phyloP scores from a whole-genome alignment of 2,113 vertebrate species.

The Tachycineta bicolor region DNA sequence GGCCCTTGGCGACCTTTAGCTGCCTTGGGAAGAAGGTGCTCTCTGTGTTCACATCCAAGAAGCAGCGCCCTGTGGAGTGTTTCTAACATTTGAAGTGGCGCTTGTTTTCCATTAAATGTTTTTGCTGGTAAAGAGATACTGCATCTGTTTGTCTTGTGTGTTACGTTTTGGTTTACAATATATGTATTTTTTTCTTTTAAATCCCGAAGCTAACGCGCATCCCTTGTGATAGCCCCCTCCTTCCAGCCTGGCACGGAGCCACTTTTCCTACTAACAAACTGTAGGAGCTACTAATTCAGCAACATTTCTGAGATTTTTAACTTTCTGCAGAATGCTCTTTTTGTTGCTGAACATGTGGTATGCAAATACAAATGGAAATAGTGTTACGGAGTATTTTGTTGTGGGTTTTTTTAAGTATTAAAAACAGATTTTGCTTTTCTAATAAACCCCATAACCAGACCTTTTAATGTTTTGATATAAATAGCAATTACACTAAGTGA shows the following conservation, averaged over 20 bases:
- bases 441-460: conserved; percentile 46
- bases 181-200: background rate
- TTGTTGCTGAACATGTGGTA: conserved; percentile 42
- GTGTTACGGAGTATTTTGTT: conserved; percentile 37
- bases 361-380: conserved; percentile 52
- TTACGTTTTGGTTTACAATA: background rate
- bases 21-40: background rate
- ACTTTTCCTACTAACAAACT: background rate
- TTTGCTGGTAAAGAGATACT: background rate
- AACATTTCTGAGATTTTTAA: conserved; percentile 31
- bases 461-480: conserved; percentile 52
- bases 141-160: background rate
- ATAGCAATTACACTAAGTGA: conserved; percentile 51
- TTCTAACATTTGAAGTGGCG: fast-evolving
- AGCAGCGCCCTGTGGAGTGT: fast-evolving
- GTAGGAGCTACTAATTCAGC: conserved; percentile 2
- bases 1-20: fast-evolving
- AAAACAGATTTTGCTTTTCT: conserved; percentile 62
- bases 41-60: fast-evolving
- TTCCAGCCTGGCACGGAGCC: background rate
- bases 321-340: conserved; percentile 19
- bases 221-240: background rate
- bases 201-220: fast-evolving
- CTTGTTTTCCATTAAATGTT: background rate
- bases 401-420: conserved; percentile 57